Evolutionary conservation across 2,113 vertebrate species (phyloP).

Genomic region (Hyperopisus bebe): DNA sequence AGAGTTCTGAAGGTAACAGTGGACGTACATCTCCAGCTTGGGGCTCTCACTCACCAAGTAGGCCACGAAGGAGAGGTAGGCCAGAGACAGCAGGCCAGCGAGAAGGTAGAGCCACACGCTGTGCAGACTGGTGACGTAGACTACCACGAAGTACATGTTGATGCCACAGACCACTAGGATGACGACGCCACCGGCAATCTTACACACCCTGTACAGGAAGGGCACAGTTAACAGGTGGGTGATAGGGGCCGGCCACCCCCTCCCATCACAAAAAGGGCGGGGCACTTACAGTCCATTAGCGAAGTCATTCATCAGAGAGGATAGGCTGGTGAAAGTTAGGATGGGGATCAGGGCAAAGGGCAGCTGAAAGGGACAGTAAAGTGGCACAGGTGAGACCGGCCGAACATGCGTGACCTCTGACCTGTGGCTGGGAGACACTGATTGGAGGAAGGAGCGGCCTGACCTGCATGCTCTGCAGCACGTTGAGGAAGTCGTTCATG

Average conservation of each 20-base stretch:
- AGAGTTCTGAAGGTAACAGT: background rate
- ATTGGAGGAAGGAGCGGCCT: constrained; percentile 2
- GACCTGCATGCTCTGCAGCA: constrained; percentile 92
- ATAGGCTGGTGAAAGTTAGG: constrained; percentile 86
- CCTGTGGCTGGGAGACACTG: background rate
- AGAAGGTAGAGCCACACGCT: constrained; percentile 69
- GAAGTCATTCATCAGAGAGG: constrained; percentile 84
- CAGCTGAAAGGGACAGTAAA: constrained; percentile 63
- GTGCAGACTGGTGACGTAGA: constrained; percentile 73
- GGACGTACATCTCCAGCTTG: too few species aligned
- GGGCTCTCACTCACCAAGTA: constrained; percentile 76
- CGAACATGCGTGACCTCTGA: background rate
- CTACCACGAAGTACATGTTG: constrained; percentile 90
- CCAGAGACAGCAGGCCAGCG: constrained; percentile 66
- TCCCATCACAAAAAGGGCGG: background rate
- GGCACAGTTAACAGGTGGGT: background rate
- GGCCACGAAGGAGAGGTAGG: constrained; percentile 78
- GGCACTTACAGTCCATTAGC: constrained; percentile 83
- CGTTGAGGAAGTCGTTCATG: constrained; percentile 94
- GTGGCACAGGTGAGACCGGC: background rate
- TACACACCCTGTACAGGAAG: constrained; percentile 68
- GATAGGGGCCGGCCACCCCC: background rate
- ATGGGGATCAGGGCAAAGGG: constrained; percentile 94
- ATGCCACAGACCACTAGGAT: constrained; percentile 80
- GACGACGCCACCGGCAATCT: constrained; percentile 69